Conservation (phyloP, 1,140 invertebrate species). For the Anastatus disparis region DNA sequence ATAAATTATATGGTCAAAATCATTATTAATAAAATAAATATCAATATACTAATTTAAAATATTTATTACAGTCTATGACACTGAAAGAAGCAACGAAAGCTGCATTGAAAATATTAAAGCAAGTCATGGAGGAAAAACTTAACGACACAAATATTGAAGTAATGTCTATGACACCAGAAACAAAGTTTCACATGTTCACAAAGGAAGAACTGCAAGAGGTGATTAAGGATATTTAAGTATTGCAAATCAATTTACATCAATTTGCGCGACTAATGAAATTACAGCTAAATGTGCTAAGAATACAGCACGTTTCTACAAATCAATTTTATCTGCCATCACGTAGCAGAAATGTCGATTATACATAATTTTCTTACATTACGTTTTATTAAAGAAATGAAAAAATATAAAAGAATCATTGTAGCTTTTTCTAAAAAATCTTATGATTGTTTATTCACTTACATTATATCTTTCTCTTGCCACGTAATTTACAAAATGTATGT, state of each 20-base stretch:
- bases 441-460: constrained; percentile 19
- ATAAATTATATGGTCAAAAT: too few relatives aligned
- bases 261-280: constrained; percentile 1
- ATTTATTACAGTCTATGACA: constrained; percentile 87
- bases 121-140: constrained; percentile 99
- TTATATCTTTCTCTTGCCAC: neutral
- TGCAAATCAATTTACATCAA: constrained; percentile 3
- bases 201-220: constrained; percentile 92
- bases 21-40: neutral
- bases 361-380: constrained; percentile 37
- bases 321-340: constrained; percentile 16
- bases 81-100: constrained; percentile 94
- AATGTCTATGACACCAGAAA: constrained; percentile 88
- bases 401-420: constrained; percentile 37
- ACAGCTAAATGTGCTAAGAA: constrained; percentile 1
- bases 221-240: constrained; percentile 78
- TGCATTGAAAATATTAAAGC: constrained; percentile 94
- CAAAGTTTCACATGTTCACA: constrained; percentile 89
- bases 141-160: constrained; percentile 98
- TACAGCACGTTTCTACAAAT: constrained; percentile 12
- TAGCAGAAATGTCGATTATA: constrained; percentile 13
- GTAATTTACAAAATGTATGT: constrained; percentile 9
- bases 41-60: constrained; percentile 28
- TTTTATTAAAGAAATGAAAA: constrained; percentile 38
- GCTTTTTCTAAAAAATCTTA: constrained; percentile 25